Evolutionary conservation across 64 coral and sea anemone species (phyloP), one percentile per base, ranked within the genome.

Genomic region (Montipora sp.): DNA sequence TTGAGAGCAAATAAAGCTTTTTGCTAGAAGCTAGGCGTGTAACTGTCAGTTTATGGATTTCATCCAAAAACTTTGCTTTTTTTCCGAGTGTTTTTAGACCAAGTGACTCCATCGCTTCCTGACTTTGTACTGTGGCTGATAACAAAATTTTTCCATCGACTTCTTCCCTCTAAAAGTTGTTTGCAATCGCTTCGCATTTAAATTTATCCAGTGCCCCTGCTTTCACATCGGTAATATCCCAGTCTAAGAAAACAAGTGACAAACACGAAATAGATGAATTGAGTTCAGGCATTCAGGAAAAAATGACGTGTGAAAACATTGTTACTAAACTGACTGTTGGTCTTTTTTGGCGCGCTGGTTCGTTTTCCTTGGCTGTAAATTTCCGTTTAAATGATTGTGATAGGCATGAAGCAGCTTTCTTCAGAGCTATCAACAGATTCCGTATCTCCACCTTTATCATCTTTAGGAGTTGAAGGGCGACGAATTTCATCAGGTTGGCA

Each of bases 41-140:
- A 36, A 2, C 36, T 36, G 1, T 36, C 36, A 93, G 84, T 71
- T 93, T 48, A 24, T 81, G 74, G 58, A 83, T 53, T 59, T 87
- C 75, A 47, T 80, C 63, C 60, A 80, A 46, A 48, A 93, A 93
- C 63, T 89, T 93, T 51, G 63, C 92, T 93, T 93, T 78, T 51
- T 88, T 93, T n/a, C 91, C 91, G 71, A 93, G 47, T 7, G 91
- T 93, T n/a, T 45, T 21, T 7, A 93, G 44, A 36, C 91, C 91
- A 24, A 93, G 45, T 15, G 14, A 72, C 21, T 93, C 81, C 75
- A 87, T 57, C 14, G 74, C 57, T 67, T 61, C 23, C 19, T 19
- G 53, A 21, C 36, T 82, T 57, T 69, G 55, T 71, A 84, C 81
- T 59, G 81, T 71, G 44, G 46, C 12, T 15, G 60, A 72, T 18